Percentiles rank a stretch among this genome's conserved stretches.
phyloP scores from a whole-genome alignment of 2,888 invertebrate species.

The Lasioglossum oenotherae region DNA sequence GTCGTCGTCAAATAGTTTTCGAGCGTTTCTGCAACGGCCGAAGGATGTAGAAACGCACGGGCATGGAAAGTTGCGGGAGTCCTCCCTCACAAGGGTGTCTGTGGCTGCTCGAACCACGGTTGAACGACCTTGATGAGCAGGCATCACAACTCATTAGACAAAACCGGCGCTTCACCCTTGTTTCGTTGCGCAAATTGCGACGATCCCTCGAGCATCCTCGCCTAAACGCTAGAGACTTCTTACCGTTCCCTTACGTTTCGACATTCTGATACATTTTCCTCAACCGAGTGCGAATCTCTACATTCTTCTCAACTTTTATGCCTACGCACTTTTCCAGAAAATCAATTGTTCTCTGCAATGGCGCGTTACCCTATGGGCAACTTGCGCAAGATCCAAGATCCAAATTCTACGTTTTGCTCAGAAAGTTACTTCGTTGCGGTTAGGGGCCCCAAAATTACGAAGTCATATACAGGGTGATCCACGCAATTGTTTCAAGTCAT shows the following conservation, averaged over 20 bases:
- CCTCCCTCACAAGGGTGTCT: slow-evolving; percentile 49
- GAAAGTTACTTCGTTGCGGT: too few relatives aligned
- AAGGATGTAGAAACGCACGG: neutral
- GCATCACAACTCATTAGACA: slow-evolving; percentile 72
- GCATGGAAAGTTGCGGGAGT: slow-evolving; percentile 23
- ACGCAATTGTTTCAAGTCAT: too few relatives aligned
- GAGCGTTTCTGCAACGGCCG: neutral
- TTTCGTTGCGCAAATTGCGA: slow-evolving; percentile 54
- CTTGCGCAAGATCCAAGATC: too few relatives aligned
- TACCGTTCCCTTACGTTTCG: slow-evolving; percentile 1
- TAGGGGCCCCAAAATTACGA: too few relatives aligned
- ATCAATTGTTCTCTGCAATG: neutral
- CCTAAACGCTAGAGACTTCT: slow-evolving; percentile 34
- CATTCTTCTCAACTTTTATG: neutral
- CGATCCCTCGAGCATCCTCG: slow-evolving; percentile 56
- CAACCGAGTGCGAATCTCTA: neutral
- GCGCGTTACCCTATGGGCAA: too few relatives aligned
- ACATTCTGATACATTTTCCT: neutral
- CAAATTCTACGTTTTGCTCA: too few relatives aligned
- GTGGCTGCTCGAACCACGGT: slow-evolving; percentile 59
- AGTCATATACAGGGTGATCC: too few relatives aligned
- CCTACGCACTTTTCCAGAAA: neutral
- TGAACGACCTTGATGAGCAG: slow-evolving; percentile 59
- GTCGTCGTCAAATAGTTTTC: neutral
- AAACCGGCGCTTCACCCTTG: slow-evolving; percentile 62